Evolutionary conservation across 1,140 invertebrate genomes (phyloP).

Genomic region (Charaxes varanes): DNA sequence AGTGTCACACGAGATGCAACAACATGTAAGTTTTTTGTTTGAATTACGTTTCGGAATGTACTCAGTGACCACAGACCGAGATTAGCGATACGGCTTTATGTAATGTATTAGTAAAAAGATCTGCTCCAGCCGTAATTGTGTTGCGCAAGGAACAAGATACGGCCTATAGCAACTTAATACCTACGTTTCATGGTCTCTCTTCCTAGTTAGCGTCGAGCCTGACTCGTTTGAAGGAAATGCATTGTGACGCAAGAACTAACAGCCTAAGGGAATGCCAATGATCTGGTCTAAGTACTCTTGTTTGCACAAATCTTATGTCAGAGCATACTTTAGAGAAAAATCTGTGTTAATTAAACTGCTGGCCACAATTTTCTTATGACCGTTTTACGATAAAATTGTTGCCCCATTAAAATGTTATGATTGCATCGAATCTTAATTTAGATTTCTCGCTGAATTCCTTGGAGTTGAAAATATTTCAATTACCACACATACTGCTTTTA

Average conservation of each 20-base stretch:
- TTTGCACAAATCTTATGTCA: too few relatives aligned
- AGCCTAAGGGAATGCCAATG: background rate
- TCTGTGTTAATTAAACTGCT: too few relatives aligned
- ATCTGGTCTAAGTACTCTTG: too few relatives aligned
- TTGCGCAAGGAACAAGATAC: conserved; percentile 24
- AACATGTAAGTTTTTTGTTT: conserved; percentile 1
- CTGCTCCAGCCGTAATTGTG: conserved; percentile 18
- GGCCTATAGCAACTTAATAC: conserved; percentile 19
- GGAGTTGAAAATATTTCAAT: too few relatives aligned
- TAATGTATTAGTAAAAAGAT: conserved; percentile 23
- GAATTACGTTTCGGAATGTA: background rate
- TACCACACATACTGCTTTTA: too few relatives aligned
- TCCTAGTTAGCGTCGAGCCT: conserved; percentile 31
- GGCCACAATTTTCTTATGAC: too few relatives aligned
- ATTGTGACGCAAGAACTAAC: conserved; percentile 35
- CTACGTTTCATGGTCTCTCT: conserved; percentile 31
- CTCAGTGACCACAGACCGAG: background rate
- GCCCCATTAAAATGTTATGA: too few relatives aligned
- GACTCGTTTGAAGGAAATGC: conserved; percentile 25
- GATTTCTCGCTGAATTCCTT: too few relatives aligned
- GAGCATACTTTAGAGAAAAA: too few relatives aligned
- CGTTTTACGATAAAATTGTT: too few relatives aligned
- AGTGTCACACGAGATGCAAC: too few relatives aligned
- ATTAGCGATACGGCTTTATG: conserved; percentile 18
- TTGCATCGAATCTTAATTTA: too few relatives aligned